Evolutionary conservation across 2,888 invertebrate species (phyloP).

Genomic region (Julus scanicus): DNA sequence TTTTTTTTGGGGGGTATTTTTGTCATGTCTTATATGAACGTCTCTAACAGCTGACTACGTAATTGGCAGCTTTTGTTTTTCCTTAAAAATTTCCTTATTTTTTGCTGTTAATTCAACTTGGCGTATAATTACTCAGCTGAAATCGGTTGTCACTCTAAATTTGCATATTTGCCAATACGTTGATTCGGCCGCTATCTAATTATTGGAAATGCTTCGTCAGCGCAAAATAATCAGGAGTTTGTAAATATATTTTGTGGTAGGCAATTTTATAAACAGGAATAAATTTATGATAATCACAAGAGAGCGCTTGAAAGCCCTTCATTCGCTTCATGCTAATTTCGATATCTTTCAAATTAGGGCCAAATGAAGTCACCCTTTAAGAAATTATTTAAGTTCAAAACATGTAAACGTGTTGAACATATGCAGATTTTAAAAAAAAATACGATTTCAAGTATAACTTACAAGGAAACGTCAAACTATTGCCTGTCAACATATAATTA

Average conservation of each 20-base stretch:
- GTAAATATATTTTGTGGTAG: conserved; percentile 33
- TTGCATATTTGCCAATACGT: conserved; percentile 26
- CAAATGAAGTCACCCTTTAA: no score
- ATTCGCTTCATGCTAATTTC: not conserved
- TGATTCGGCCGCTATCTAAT: conserved; percentile 24
- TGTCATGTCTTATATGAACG: no score
- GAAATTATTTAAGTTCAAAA: no score
- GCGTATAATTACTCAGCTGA: conserved; percentile 25
- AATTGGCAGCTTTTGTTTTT: not conserved
- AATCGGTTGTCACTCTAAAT: conserved; percentile 24
- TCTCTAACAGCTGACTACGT: no score
- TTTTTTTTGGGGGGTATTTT: no score
- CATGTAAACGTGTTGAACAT: no score
- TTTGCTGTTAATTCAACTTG: not conserved
- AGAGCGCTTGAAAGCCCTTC: not conserved
- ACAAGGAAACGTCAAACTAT: no score
- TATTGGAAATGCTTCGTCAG: conserved; percentile 33
- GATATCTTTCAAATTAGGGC: not conserved
- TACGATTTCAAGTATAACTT: no score
- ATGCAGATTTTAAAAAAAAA: no score
- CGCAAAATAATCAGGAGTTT: conserved; percentile 14
- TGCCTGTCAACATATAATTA: no score
- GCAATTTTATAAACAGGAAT: conserved; percentile 3
- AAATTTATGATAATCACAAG: conserved; percentile 2
- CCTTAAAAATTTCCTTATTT: not conserved